phyloP scores from a whole-genome alignment of 2,797 vertebrate species.

The Diceros bicornis region DNA sequence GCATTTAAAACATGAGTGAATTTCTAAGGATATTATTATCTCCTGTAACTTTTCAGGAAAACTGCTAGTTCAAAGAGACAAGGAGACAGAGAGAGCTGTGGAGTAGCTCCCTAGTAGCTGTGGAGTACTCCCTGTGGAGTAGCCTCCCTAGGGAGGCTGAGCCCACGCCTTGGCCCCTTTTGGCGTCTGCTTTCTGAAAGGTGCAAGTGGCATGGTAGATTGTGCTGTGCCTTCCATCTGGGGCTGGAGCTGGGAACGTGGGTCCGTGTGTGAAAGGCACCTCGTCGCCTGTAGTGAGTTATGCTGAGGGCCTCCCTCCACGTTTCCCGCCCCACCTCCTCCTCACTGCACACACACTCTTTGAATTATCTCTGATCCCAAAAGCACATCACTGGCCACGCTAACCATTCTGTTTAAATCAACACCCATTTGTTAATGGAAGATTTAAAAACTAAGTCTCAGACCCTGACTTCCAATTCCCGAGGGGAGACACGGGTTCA shows the following conservation, averaged over 20 bases:
- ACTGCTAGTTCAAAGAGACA: too few species aligned
- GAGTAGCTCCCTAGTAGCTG: too few species aligned
- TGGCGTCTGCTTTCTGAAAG: not conserved
- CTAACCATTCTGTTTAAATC: not conserved
- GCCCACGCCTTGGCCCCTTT: not conserved
- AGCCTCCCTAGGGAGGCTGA: not conserved
- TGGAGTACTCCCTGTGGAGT: too few species aligned
- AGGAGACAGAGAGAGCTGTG: fast-evolving
- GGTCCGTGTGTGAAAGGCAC: not conserved
- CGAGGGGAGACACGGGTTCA: not conserved
- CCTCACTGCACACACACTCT: not conserved
- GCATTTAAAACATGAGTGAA: not conserved
- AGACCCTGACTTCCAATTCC: not conserved
- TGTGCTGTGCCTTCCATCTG: not conserved
- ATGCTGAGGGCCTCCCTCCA: not conserved
- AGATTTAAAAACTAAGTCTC: not conserved
- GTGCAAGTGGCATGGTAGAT: too few species aligned
- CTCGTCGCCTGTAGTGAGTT: not conserved
- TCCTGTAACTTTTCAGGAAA: not conserved
- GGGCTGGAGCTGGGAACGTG: too few species aligned
- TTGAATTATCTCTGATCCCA: not conserved
- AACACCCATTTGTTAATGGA: not conserved
- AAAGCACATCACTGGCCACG: not conserved
- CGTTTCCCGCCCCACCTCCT: not conserved
- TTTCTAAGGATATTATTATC: not conserved